Evolutionary conservation across 2,888 invertebrate genomes (phyloP), one percentile per base, ranked within the genome.

Genomic region (Aporophyla lueneburgensis): DNA sequence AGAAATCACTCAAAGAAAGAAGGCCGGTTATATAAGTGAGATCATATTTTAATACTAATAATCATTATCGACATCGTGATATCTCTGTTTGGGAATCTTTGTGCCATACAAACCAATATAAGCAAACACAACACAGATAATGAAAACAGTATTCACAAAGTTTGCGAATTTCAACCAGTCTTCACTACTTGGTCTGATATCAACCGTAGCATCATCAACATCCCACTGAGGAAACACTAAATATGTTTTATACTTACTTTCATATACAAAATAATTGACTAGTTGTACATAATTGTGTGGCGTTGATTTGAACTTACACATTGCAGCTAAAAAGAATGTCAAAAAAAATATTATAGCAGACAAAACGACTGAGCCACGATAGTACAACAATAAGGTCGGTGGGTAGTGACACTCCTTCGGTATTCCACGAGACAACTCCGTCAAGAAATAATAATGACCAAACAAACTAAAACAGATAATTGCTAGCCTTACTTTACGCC

Each of bases 341-440:
- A 90, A 53, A 16, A 90, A 12, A 7, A 92, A 16, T 0, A 86
- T 71, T 7, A 89, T 33, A 0, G 80, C 24, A 0, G 90, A 91
- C 21, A 92, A 70, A 51, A 91, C 21, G 5, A 91, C 51, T 0
- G 93, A 94, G 0, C 86, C 85, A 4, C 90, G 85, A 21, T 91
- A 89, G 66, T 91, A 94, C 4, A 88, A 75, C 4, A 94, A 59
- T 46, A 95, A 81, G 0, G 73, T 81, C 0, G 95, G 95, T 24
- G 78, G 68, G 5, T 46, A 68, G 9, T 77, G 6, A 78, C 5
- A 19, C 51, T 68, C 24, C 9, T 79, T 88, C 0, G 94, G 94
- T 10, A 94, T 82, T 10, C 81, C 49, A 6, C 56, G 49, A 21
- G 76, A 80, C 21, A 93, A 78, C 1, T 87, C 83, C 5, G 78